A percentile compares a stretch with the other conserved stretches of the same genome.
Conservation (phyloP, 2,113 vertebrate genomes). For the Erythrolamprus reginae region DNA sequence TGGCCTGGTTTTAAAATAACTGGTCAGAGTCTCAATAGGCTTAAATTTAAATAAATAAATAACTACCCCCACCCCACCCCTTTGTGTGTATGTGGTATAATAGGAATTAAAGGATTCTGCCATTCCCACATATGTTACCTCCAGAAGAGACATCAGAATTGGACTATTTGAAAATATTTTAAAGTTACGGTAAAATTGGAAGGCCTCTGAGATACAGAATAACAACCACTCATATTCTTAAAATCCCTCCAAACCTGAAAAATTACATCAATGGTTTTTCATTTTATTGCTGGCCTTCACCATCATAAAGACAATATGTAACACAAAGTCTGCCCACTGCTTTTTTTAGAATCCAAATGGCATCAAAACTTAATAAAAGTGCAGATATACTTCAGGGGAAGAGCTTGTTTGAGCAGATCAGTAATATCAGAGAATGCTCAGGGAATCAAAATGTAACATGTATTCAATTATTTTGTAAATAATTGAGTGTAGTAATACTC, state of each 20-base stretch:
- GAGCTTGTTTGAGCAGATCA: not conserved
- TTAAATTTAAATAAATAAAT: not conserved
- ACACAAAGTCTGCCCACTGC: not conserved
- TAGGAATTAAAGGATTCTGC: not conserved
- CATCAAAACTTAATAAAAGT: not conserved
- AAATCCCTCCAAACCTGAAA: not conserved
- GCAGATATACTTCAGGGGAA: not conserved
- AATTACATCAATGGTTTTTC: not conserved
- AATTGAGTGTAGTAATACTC: not conserved
- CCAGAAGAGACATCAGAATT: not conserved
- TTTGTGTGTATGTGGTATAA: not conserved
- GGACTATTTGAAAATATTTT: not conserved
- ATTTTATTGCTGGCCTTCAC: not conserved
- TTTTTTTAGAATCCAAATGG: not conserved
- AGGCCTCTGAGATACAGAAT: not conserved
- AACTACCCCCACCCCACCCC: not conserved
- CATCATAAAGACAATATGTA: not conserved
- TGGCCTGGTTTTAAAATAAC: not conserved
- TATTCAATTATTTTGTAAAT: not conserved
- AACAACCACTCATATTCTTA: not conserved
- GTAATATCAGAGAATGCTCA: not conserved
- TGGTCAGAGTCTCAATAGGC: not conserved
- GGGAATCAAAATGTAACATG: not conserved
- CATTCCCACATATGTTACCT: not conserved
- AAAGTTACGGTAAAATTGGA: not conserved